Percentiles rank a stretch among this genome's conserved stretches.
Evolutionary conservation across 2,797 vertebrate genomes (phyloP).

Genomic region (Picus viridis): DNA sequence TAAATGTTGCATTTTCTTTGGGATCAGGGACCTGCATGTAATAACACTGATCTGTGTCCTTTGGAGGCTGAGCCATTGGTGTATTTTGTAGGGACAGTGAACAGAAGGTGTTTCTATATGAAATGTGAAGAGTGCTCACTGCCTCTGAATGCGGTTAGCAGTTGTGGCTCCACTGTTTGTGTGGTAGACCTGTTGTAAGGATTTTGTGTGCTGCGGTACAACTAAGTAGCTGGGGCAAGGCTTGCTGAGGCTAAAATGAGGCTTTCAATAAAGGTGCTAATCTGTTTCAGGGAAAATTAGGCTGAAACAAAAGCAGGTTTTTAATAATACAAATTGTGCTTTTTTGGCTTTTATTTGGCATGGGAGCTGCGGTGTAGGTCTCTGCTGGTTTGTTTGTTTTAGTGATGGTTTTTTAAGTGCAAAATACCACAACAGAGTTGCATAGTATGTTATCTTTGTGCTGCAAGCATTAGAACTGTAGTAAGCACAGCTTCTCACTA

Average conservation of each 20-base stretch:
- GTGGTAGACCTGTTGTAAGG: background rate
- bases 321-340: background rate
- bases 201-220: background rate
- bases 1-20: background rate
- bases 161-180: background rate
- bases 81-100: background rate
- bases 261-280: background rate
- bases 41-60: background rate
- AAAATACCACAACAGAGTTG: background rate
- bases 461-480: background rate
- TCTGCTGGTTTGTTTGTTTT: background rate
- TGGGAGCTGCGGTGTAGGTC: background rate
- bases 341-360: background rate
- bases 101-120: background rate
- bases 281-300: background rate
- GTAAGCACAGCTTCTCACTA: background rate
- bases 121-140: background rate
- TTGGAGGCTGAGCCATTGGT: background rate
- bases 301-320: background rate
- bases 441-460: rapidly evolving
- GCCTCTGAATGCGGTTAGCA: background rate
- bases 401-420: too few relatives aligned
- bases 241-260: background rate
- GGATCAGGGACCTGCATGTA: background rate
- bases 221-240: background rate